Evolutionary conservation across 2,113 vertebrate species (phyloP), one percentile per base, ranked within the genome.

Genomic region (Antennarius striatus): DNA sequence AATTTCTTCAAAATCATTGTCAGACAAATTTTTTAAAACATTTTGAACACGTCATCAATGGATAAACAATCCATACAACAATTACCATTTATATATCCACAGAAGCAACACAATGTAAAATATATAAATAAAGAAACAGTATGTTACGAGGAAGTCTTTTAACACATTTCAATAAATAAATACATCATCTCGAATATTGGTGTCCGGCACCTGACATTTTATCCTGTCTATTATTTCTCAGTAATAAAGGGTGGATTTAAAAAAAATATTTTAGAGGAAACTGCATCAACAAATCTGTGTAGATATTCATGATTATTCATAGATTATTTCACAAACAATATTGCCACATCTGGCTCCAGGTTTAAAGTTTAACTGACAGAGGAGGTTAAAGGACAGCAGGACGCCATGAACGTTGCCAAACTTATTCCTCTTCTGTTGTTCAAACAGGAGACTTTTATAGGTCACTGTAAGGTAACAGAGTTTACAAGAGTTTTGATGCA

Each of bases 131-230:
- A 74, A 56, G 85, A 40, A 73, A 59, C 53, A 73, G 29, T 8
- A 71, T 15, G 32, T 67, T 30, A 16, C 22, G 55, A 81, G 64
- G 30, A 73, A 46, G 54, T 80, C 28, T 73, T 63, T 54, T 76
- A 63, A 81, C 76, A 89, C 82, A 83, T 92, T 68, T 90, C 88
- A 95, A 96, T 96, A 96, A 96, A 97, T 96, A 95, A 94, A 90
- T 80, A 82, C 85, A 75, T 93, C 56, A 50, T 71, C 46, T 60
- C 73, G 60, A 77, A 84, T 86, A 50, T 50, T 85, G 85, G 86
- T 90, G 86, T 71, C 92, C 90, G 74, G 88, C 87, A 89, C 90
- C 80, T 88, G 59, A 73, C 32, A 51, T 65, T 67, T 40, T 57
- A 53, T 48, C 3, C 15, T 48, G 28, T 46, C 62, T 32, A 71